A percentile compares a stretch with the other conserved stretches of the same genome.
These are phyloP conservation scores for Abscondita cerata DNA, from an alignment of 2,888 invertebrate species.

Conservation along the genomic window DNA sequence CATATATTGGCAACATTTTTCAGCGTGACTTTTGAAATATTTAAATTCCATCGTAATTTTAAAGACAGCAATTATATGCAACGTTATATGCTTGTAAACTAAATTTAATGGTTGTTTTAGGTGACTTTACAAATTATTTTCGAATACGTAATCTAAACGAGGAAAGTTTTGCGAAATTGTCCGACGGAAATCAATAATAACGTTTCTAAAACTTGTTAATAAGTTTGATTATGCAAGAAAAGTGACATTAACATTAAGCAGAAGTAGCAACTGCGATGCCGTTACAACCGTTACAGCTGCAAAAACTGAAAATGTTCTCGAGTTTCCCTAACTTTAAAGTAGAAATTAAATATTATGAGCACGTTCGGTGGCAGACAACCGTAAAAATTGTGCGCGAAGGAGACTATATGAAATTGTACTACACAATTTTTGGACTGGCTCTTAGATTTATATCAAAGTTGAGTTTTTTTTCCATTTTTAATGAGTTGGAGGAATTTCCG, in stretches of 20 bases:
- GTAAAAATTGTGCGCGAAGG: slow-evolving; percentile 8
- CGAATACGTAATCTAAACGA: slow-evolving; percentile 9
- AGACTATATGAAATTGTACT: background rate
- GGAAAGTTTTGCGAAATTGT: slow-evolving; percentile 13
- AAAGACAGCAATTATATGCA: background rate
- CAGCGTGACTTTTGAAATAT: too few relatives aligned
- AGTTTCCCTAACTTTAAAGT: slow-evolving; percentile 11
- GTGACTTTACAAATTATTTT: slow-evolving; percentile 12
- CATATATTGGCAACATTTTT: too few relatives aligned
- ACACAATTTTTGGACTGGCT: slow-evolving; percentile 4
- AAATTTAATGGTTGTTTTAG: slow-evolving; percentile 16
- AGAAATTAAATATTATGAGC: slow-evolving; percentile 11
- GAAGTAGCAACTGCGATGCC: slow-evolving; percentile 6
- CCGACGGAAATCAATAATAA: slow-evolving; percentile 19
- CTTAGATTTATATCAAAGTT: slow-evolving; percentile 5
- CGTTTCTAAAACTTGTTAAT: slow-evolving; percentile 18
- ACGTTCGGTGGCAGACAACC: slow-evolving; percentile 9
- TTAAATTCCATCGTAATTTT: too few relatives aligned
- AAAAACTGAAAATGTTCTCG: slow-evolving; percentile 12
- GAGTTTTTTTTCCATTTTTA: background rate
- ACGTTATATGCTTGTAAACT: slow-evolving; percentile 4
- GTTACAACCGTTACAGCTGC: slow-evolving; percentile 13
- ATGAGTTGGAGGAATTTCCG: slow-evolving; percentile 2
- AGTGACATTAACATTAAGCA: slow-evolving; percentile 13
- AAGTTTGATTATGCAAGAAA: slow-evolving; percentile 15